Evolutionary conservation across 2,888 invertebrate genomes (phyloP).

Genomic region (Nymphalis urticae): DNA sequence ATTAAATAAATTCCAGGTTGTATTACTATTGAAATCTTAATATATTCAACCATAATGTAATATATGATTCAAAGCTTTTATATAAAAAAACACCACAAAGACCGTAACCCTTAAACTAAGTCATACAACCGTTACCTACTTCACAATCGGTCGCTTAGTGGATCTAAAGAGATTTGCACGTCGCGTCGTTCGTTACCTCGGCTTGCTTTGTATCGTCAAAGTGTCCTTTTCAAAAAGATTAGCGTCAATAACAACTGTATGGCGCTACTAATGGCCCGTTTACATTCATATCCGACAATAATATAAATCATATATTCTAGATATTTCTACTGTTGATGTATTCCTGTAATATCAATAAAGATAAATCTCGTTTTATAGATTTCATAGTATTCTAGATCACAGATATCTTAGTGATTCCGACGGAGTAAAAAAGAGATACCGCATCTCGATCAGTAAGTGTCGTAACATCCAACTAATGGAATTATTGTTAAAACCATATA

Average conservation of each 20-base stretch:
- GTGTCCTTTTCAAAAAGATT: slow-evolving; percentile 38
- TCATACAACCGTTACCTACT: slow-evolving; percentile 33
- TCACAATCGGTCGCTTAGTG: slow-evolving; percentile 36
- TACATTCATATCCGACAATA: slow-evolving; percentile 9
- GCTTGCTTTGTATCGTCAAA: slow-evolving; percentile 37
- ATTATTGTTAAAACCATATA: no score
- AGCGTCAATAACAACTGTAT: slow-evolving; percentile 36
- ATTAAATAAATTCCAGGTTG: no score
- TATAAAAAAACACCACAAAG: slow-evolving; percentile 14
- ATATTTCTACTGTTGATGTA: not conserved
- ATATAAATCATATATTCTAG: not conserved
- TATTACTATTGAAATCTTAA: no score
- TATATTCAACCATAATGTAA: no score
- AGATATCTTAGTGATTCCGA: no score
- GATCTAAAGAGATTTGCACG: slow-evolving; percentile 39
- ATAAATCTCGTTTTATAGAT: no score
- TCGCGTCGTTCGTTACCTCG: slow-evolving; percentile 27
- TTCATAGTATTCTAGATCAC: no score
- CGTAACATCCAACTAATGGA: no score
- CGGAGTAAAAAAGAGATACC: no score
- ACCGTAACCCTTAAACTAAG: slow-evolving; percentile 16
- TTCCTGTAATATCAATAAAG: no score
- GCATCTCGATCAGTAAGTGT: no score
- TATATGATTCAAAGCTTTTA: not conserved
- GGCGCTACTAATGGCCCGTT: slow-evolving; percentile 11